Conservation (phyloP, 2,888 invertebrate genomes). For the Sarcophaga caerulescens region DNA sequence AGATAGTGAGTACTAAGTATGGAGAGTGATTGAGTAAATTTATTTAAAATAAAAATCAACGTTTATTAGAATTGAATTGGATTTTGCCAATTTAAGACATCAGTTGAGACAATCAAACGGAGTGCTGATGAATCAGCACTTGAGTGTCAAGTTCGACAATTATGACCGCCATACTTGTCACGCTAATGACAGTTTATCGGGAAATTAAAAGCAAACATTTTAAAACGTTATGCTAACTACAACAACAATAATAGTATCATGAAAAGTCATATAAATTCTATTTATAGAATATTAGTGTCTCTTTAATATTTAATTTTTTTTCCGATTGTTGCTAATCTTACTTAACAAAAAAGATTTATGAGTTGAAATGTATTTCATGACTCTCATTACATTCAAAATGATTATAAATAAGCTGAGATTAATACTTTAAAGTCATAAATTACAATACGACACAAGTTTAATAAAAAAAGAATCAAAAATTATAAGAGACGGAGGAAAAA, state of each 20-base stretch:
- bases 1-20: too few relatives aligned
- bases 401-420: background rate
- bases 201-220: background rate
- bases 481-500: too few relatives aligned
- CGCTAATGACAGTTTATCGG: slow-evolving; percentile 66
- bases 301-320: background rate
- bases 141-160: slow-evolving; percentile 69
- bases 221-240: background rate
- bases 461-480: too few relatives aligned
- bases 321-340: too few relatives aligned
- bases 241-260: slow-evolving; percentile 20
- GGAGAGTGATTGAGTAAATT: background rate
- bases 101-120: slow-evolving; percentile 68
- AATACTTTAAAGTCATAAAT: too few relatives aligned
- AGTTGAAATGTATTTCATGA: slow-evolving; percentile 43
- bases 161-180: slow-evolving; percentile 69
- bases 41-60: slow-evolving; percentile 37
- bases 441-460: too few relatives aligned
- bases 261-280: background rate
- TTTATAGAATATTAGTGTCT: slow-evolving; percentile 14
- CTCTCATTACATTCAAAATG: background rate
- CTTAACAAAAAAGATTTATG: slow-evolving; percentile 44
- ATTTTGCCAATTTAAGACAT: slow-evolving; percentile 67
- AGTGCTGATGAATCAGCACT: slow-evolving; percentile 71
- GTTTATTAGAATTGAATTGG: slow-evolving; percentile 45